Conservation (phyloP, 2,797 vertebrate species). For the Chrosomus eos region DNA sequence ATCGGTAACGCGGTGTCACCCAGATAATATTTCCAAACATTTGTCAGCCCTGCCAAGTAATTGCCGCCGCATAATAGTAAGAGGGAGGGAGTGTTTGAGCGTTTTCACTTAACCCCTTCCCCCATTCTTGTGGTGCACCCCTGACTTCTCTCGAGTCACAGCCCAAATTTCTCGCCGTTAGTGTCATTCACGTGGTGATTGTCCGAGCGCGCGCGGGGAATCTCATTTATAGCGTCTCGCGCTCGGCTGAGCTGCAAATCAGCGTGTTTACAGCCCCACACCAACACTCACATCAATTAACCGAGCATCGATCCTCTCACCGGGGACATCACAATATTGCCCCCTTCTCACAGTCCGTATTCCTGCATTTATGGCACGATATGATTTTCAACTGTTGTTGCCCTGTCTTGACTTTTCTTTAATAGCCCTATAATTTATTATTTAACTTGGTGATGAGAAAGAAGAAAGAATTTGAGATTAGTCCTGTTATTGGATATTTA, state of each 20-base stretch:
- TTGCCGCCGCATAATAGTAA: constrained; percentile 41
- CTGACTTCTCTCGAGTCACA: constrained; percentile 59
- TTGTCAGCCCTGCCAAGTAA: constrained; percentile 51
- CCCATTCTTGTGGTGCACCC: constrained; percentile 48
- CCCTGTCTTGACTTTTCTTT: constrained; percentile 11
- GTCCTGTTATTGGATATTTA: background rate
- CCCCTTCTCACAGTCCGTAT: constrained; percentile 39
- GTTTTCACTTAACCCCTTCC: constrained; percentile 58
- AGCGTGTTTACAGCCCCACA: constrained; percentile 88
- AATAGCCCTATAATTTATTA: background rate
- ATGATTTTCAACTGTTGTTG: constrained; percentile 46
- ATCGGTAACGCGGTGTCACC: constrained; percentile 4
- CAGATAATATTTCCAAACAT: constrained; percentile 53
- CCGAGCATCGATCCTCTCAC: constrained; percentile 86
- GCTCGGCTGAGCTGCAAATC: constrained; percentile 87
- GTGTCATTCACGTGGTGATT: constrained; percentile 73
- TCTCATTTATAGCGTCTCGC: constrained; percentile 83
- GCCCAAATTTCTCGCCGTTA: constrained; percentile 63
- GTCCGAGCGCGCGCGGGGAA: constrained; percentile 74
- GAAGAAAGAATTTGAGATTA: background rate
- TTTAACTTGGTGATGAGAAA: background rate
- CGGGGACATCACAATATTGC: constrained; percentile 83
- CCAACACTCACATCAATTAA: constrained; percentile 86
- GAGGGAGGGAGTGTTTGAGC: constrained; percentile 54
- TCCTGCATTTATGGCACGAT: constrained; percentile 27